Percentiles rank a stretch among this genome's conserved stretches.
phyloP scores from a whole-genome alignment of 2,797 vertebrate species.

The Pachyuromys duprasi region DNA sequence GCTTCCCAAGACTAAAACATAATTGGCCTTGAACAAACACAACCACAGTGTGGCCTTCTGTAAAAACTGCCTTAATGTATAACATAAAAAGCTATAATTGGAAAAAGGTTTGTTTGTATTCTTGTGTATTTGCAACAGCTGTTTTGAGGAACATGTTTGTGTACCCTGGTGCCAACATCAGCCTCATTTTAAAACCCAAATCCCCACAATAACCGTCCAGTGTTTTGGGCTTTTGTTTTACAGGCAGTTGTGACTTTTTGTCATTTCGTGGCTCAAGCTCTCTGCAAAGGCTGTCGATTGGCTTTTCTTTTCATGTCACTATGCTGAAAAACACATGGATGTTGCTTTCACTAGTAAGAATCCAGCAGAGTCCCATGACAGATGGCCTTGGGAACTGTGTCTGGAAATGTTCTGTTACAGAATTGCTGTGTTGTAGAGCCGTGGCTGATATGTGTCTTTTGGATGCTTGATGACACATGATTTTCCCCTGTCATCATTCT shows the following conservation, averaged over 20 bases:
- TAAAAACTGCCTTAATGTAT: conserved; percentile 53
- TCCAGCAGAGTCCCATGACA: neutral
- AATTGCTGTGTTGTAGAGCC: neutral
- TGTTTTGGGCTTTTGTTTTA: neutral
- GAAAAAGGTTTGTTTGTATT: conserved; percentile 47
- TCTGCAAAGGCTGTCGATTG: neutral
- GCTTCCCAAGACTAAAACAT: conserved; percentile 35
- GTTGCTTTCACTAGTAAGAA: conserved; percentile 36
- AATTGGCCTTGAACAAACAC: conserved; percentile 38
- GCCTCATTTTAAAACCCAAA: conserved; percentile 11
- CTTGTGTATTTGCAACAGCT: neutral
- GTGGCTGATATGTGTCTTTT: neutral
- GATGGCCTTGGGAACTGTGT: neutral
- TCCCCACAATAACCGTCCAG: neutral
- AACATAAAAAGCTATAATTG: conserved; percentile 13
- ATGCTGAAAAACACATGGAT: neutral
- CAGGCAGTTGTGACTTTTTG: conserved; percentile 43
- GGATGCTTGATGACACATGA: neutral
- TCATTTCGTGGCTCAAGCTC: conserved; percentile 1
- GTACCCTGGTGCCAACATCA: neutral
- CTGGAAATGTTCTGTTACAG: neutral
- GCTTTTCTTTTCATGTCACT: conserved; percentile 28
- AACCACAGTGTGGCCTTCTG: conserved; percentile 34
- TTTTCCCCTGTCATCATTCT: neutral
- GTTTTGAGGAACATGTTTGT: conserved; percentile 25